A percentile compares a stretch with the other conserved stretches of the same genome.
These are phyloP conservation scores for Camptogramma bilineatum DNA, from an alignment of 2,888 invertebrate species.

Conservation along the genomic window DNA sequence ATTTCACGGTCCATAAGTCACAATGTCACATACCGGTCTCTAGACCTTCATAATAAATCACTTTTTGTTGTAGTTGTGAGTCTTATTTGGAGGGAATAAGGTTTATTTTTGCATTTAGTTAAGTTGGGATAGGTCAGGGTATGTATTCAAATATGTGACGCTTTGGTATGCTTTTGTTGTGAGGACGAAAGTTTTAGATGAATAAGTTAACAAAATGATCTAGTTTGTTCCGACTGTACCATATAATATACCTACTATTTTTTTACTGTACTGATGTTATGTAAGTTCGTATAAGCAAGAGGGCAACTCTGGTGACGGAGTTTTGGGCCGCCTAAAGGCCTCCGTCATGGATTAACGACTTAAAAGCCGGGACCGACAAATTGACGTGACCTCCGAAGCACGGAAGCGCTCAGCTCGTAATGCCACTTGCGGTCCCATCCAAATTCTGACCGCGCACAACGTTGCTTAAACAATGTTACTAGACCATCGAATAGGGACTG, in stretches of 20 bases:
- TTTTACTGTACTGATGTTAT: no score
- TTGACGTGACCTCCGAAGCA: no score
- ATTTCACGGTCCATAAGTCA: constrained; percentile 39
- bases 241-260: not conserved
- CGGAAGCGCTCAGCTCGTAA: no score
- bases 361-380: no score
- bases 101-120: constrained; percentile 19
- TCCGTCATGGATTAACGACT: no score
- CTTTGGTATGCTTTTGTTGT: constrained; percentile 28
- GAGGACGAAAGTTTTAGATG: not conserved
- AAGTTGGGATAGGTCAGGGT: constrained; percentile 35
- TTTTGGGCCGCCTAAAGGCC: no score
- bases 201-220: not conserved
- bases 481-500: not conserved
- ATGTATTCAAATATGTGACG: constrained; percentile 23
- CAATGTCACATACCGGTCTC: constrained; percentile 31
- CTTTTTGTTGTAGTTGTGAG: constrained; percentile 12
- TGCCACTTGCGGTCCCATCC: no score
- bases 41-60: constrained; percentile 36
- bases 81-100: constrained; percentile 23
- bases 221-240: not conserved
- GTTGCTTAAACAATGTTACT: no score
- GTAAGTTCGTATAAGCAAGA: no score
- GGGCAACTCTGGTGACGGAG: no score
- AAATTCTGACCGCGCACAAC: no score